Base-by-base conservation (phyloP, 1,140 invertebrate genomes). In the Megalopta genalis region DNA sequence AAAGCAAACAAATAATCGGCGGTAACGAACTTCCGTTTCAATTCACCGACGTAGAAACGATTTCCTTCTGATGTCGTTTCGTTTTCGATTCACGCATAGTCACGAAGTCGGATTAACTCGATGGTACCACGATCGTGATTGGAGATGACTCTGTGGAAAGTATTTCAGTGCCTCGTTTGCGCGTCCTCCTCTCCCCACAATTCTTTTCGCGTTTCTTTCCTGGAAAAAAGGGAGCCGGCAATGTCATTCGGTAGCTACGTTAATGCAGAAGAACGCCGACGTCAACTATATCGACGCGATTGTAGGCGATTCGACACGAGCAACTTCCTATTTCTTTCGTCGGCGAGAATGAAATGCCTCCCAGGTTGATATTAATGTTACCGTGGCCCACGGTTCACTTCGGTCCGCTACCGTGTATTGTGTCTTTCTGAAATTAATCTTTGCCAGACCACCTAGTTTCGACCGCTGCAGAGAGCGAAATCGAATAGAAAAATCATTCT, bases 121-220 rank as follows among this genome's bases (percentile, higher is more conserved):
- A 52, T 25, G 68, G 68, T 27, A 64, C 66, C n/a, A 32, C 21
- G 42, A 77, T 54, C 76, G 23, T 71, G 59, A 77, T 71, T 77
- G 63, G 63, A n/a, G 46, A 77, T 71, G 76, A 77, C 68, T 70
- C 46, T 46, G 39, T 71, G 59, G 21, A 77, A 77, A 71, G 42
- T 46, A 46, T 71, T 77, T 71, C n/a, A 71, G 23, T 10, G 67
- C 52, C 57, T 60, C 52, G 65, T 76, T 76, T 76, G 52, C 52
- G 57, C 52, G 23, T 23, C 37, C 54, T 46, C 25, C 10, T 18
- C 10, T 12, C 0, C 14, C 14, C 18, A 25, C 18, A 4, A 4
- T 32, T 32, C 64, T 74, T 21, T 54, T 18, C 18, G 12, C 16
- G 60, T 27, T 63, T 18, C 32, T 4, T 62, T 18, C 18, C 49